Base-by-base conservation (phyloP, 2,888 invertebrate genomes). In the Cephonodes hylas region DNA sequence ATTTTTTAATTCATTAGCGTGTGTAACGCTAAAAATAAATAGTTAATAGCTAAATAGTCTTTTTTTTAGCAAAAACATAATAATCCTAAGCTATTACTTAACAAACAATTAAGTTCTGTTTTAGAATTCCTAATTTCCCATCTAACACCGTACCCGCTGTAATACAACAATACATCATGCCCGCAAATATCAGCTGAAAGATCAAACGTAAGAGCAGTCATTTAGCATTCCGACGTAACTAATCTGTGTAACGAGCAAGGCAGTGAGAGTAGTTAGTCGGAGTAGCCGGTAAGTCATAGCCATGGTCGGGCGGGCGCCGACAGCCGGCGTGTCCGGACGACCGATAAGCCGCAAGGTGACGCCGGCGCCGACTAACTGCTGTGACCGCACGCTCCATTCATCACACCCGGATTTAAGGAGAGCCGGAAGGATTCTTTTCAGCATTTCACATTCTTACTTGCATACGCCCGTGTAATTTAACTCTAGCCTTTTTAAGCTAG, bases 271-370 rank as follows among this genome's bases (percentile, higher is more conserved):
- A 58, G 63, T 63, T 60, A 60, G 27, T 58, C 60, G 10, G 38
- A 58, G 62, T 59, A 62, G 53, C 42, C 59, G 42, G 48, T n/a
- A 13, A 58, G 45, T 13, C 23, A 23, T 34, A 45, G 58, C 70
- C 68, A 66, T 10, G 23, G 18, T 18, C 53, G 27, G 13, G 66
- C 67, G 72, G 70, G 71, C 69, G 72, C 59, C 72, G 70, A 70
- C 74, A 73, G 73, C 67, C 74, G 72, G 66, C 71, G 78, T 76
- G 79, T 74, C 81, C 85, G 85, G 81, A 81, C 79, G 80, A 66
- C 77, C 81, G 86, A 84, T 85, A 85, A 86, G 84, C 86, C 84
- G 77, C 85, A 84, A 85, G 85, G 84, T 84, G 83, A 78, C 82
- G 80, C 74, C 77, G 76, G 65, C 70, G 74, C 68, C 77, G 74